Conservation (phyloP, 2,113 vertebrate genomes). For the Thamnophis sirtalis region DNA sequence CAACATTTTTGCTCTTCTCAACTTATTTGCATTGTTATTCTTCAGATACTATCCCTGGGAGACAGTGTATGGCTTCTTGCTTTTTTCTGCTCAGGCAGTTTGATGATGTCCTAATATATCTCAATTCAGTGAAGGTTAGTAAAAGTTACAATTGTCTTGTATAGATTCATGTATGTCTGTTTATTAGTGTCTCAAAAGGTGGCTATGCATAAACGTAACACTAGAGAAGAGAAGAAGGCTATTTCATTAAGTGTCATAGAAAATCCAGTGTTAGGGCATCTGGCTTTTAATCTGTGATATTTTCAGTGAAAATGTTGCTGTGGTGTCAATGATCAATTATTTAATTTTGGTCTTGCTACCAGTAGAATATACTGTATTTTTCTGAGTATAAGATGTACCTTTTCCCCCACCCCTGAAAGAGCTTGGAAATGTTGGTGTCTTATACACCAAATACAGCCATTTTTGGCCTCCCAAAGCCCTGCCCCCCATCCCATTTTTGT, state of each 20-base stretch:
- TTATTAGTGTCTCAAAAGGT: not conserved
- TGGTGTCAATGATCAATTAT: not conserved
- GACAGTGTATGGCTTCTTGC: conserved; percentile 96
- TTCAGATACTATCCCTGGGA: conserved; percentile 93
- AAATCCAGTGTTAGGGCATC: not conserved
- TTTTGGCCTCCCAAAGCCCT: no score
- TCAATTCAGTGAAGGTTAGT: conserved; percentile 96
- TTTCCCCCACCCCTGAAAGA: no score
- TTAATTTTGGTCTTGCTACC: not conserved
- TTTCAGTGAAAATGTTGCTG: not conserved
- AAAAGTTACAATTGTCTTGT: not conserved
- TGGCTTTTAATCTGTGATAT: not conserved
- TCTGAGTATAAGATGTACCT: no score
- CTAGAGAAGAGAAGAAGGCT: not conserved
- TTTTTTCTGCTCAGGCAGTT: conserved; percentile 95
- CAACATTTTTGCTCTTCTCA: conserved; percentile 32
- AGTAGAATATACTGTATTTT: not conserved
- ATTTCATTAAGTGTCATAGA: not conserved
- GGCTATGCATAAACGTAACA: not conserved
- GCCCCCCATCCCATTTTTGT: no score
- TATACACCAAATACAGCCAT: no score
- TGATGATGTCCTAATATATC: conserved; percentile 93
- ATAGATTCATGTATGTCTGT: not conserved
- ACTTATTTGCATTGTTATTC: conserved; percentile 41
- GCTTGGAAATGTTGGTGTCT: no score